Evolutionary conservation across 2,888 invertebrate genomes (phyloP).

Genomic region (Tipula lateralis): DNA sequence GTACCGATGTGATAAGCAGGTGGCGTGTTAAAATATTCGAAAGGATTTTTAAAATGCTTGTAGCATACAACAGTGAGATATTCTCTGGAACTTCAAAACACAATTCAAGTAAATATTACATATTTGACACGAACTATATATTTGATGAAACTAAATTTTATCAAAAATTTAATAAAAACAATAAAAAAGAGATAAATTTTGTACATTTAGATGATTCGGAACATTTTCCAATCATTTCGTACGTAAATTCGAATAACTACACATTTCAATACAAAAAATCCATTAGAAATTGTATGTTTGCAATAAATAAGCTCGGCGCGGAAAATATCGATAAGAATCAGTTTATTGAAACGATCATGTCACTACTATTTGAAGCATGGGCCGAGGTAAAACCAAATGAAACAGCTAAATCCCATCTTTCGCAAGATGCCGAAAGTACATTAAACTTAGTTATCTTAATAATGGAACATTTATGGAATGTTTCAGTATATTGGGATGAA

Average conservation of each 20-base stretch:
- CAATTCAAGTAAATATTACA: not conserved
- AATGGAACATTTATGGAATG: slow-evolving; percentile 56
- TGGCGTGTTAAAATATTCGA: slow-evolving; percentile 74
- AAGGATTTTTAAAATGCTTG: slow-evolving; percentile 62
- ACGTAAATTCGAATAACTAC: not conserved
- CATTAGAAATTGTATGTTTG: slow-evolving; percentile 45
- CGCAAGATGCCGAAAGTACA: slow-evolving; percentile 59
- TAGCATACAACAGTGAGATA: not conserved
- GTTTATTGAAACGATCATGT: slow-evolving; percentile 65
- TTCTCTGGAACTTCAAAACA: not conserved
- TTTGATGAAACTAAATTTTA: not conserved
- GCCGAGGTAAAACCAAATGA: slow-evolving; percentile 64
- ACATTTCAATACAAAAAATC: not conserved
- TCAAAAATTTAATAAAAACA: slow-evolving; percentile 33
- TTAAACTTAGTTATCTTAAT: slow-evolving; percentile 61
- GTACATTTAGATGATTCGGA: not conserved
- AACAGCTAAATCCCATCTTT: slow-evolving; percentile 46
- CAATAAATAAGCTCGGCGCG: not conserved
- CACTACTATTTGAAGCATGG: slow-evolving; percentile 79
- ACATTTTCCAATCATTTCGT: not conserved
- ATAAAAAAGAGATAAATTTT: slow-evolving; percentile 29
- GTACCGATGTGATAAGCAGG: slow-evolving; percentile 67
- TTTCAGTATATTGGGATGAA: slow-evolving; percentile 45
- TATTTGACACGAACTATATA: not conserved
- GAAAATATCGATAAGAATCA: slow-evolving; percentile 47